Evolutionary conservation across 2,888 invertebrate species (phyloP).

Genomic region (Cryptosula pallasiana): DNA sequence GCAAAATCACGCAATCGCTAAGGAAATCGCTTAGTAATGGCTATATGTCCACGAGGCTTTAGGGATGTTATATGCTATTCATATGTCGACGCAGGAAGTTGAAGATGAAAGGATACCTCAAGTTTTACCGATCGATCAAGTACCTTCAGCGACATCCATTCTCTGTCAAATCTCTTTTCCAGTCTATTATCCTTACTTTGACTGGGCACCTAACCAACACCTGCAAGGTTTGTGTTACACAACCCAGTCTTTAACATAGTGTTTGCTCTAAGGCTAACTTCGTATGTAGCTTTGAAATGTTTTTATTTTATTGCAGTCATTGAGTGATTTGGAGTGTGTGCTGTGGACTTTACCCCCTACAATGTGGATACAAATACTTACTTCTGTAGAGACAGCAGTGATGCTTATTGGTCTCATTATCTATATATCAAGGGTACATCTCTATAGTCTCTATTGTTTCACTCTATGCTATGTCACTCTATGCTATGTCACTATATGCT

Average conservation of each 20-base stretch:
- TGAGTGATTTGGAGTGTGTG: not conserved
- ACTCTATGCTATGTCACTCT: no score
- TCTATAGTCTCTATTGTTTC: no score
- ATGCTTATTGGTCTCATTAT: constrained; percentile 3
- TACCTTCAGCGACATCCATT: constrained; percentile 21
- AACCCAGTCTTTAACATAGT: no score
- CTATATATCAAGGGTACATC: not conserved
- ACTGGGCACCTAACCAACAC: not conserved
- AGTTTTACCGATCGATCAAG: constrained; percentile 17
- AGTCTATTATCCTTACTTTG: not conserved
- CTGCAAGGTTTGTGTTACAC: not conserved
- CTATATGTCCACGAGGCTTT: no score
- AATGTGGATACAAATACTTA: not conserved
- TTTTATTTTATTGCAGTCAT: not conserved
- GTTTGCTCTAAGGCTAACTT: not conserved
- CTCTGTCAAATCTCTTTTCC: constrained; percentile 18
- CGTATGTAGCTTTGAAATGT: not conserved
- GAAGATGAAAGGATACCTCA: constrained; percentile 21
- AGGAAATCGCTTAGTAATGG: no score
- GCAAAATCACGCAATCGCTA: no score
- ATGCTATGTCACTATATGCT: no score
- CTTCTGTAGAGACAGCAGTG: constrained; percentile 10
- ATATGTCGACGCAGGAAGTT: constrained; percentile 11
- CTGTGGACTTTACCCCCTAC: not conserved
- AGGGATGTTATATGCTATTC: no score